phyloP scores from a whole-genome alignment of 2,113 vertebrate genomes.

The Sceloporus tristichus region DNA sequence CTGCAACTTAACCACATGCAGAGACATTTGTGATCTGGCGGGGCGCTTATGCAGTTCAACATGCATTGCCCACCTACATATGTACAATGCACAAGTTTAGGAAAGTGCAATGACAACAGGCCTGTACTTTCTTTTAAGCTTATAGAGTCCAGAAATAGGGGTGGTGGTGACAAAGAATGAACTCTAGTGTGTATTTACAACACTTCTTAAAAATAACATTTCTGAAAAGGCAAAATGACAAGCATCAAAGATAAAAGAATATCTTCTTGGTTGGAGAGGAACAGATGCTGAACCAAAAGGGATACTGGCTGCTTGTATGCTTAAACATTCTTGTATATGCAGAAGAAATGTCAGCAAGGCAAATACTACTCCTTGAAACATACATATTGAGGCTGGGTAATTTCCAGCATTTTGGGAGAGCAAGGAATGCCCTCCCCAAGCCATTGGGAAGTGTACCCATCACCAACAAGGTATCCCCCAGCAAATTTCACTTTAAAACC shows the following conservation, averaged over 20 bases:
- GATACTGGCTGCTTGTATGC: neutral
- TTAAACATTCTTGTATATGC: neutral
- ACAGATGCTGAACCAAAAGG: neutral
- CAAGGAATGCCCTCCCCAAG: neutral
- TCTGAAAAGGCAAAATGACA: neutral
- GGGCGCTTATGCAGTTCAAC: neutral
- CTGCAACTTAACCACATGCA: constrained; percentile 18
- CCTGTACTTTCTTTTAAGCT: neutral
- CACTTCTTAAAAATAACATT: neutral
- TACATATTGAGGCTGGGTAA: neutral
- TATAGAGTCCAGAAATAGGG: too few relatives aligned
- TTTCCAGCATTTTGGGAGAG: neutral
- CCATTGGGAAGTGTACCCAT: neutral
- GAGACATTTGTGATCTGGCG: constrained; percentile 9
- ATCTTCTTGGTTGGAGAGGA: neutral
- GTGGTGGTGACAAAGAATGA: neutral
- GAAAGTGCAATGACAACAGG: neutral
- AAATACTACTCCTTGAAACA: neutral
- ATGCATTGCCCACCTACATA: neutral
- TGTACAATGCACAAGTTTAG: neutral
- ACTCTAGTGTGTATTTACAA: neutral
- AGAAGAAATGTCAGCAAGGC: neutral
- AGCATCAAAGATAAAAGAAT: neutral
- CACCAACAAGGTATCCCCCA: neutral
- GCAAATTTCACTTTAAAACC: too few relatives aligned